Percentiles rank a stretch among this genome's conserved stretches.
Conservation (phyloP, 2,888 invertebrate genomes). For the Drosophila tanythrix region DNA sequence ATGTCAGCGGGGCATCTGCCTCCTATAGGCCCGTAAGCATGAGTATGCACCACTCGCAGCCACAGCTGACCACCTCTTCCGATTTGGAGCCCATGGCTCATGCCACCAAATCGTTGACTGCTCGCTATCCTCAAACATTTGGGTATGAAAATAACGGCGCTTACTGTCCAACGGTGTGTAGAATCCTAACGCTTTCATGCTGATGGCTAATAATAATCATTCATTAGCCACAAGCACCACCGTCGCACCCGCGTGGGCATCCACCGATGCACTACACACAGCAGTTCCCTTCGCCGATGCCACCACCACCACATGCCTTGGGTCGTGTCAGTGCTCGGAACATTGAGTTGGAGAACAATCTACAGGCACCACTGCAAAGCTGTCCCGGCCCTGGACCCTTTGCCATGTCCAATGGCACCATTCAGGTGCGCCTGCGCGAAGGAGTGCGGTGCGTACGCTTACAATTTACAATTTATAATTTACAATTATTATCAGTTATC, state of each 20-base stretch:
- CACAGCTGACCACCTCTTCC: constrained; percentile 45
- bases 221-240: constrained; percentile 39
- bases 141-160: constrained; percentile 75
- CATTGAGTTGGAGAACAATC: constrained; percentile 80
- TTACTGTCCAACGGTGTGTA: constrained; percentile 71
- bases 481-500: background rate
- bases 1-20: constrained; percentile 34
- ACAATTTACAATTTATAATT: too few relatives aligned
- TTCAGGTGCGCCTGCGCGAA: constrained; percentile 91
- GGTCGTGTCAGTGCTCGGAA: constrained; percentile 75
- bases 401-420: constrained; percentile 91
- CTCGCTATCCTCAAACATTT: constrained; percentile 75
- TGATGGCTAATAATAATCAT: too few relatives aligned
- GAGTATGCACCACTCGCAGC: constrained; percentile 71
- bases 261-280: constrained; percentile 63
- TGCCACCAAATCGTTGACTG: constrained; percentile 55
- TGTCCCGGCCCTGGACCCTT: constrained; percentile 83
- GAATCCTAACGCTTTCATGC: rapidly evolving
- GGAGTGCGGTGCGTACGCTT: constrained; percentile 87
- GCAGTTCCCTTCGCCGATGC: constrained; percentile 80
- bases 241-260: constrained; percentile 29
- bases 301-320: constrained; percentile 81
- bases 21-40: constrained; percentile 53
- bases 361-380: constrained; percentile 72
- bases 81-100: constrained; percentile 59